Evolutionary conservation across 2,113 vertebrate species (phyloP), one percentile per base, ranked within the genome.

Genomic region (Microtus pennsylvanicus): DNA sequence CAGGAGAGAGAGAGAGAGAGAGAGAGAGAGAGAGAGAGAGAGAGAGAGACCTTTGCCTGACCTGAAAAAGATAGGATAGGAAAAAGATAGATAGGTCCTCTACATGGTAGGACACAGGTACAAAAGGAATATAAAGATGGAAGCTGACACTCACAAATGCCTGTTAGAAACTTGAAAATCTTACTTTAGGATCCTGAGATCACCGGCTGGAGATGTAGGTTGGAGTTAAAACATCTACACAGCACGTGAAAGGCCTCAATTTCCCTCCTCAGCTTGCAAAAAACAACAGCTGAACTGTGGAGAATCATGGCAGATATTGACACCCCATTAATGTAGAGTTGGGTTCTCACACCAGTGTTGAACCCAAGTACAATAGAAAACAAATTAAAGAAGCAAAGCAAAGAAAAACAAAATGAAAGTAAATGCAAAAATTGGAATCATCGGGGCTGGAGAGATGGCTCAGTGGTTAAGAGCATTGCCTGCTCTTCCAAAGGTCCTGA

Each of bases 61-160:
- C 17, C 55, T 58, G 82, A 50, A 74, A 2, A 65, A 45, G 52
- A 42, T 6, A 2, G 2, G n/a, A n/a, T n/a, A n/a, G n/a, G n/a
- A n/a, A n/a, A n/a, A n/a, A n/a, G n/a, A n/a, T n/a, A n/a, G n/a
- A n/a, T n/a, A n/a, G n/a, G n/a, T n/a, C n/a, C n/a, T n/a, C 26
- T 24, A 8, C 17, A 0, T 14, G 11, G 47, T 6, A 58, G 74
- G 45, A 63, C 28, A 28, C 5, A 0, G n/a, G 19, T 3, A 16
- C 42, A 22, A 11, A 88, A 28, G 22, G 38, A 5, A 4, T 58
- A 6, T 58, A 58, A 5, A 58, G 55, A 58, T 58, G 17, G 55
- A 35, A 24, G 30, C 22, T 50, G 30, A 16, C 47, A 9, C 14
- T 24, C 35, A 70, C 35, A 58, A 7, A 17, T 70, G 26, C 3